Percentiles rank a stretch among this genome's conserved stretches.
Evolutionary conservation across 2,888 invertebrate species (phyloP).

Genomic region (Drepanosiphum platanoidis): DNA sequence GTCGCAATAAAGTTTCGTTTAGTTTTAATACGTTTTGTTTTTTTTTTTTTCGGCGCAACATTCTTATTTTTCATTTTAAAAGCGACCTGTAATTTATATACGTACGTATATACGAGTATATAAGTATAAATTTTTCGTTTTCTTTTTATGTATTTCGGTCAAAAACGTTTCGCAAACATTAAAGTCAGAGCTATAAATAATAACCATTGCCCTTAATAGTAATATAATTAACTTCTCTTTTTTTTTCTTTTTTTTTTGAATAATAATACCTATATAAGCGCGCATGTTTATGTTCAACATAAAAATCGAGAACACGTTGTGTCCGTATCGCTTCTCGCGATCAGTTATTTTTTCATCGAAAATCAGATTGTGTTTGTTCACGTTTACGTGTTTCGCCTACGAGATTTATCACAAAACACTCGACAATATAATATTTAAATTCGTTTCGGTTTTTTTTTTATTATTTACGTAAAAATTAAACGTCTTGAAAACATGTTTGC

Average conservation of each 20-base stretch:
- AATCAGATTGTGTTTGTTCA: conserved; percentile 21
- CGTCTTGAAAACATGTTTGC: not conserved
- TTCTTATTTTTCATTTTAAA: conserved; percentile 19
- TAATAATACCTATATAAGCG: not conserved
- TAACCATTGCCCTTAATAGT: not conserved
- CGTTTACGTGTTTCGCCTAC: conserved; percentile 3
- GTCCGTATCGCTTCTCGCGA: conserved; percentile 21
- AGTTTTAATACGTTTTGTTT: not conserved
- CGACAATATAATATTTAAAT: conserved; percentile 3
- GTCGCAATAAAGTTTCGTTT: conserved; percentile 30
- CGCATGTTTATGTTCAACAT: not conserved
- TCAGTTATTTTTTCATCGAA: conserved; percentile 1
- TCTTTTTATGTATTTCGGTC: conserved; percentile 1
- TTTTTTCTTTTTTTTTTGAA: not conserved
- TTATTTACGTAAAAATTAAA: not conserved
- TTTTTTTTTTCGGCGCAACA: not conserved
- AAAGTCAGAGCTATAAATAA: conserved; percentile 22
- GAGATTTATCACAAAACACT: not conserved
- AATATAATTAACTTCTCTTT: conserved; percentile 23
- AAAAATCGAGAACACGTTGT: conserved; percentile 4
- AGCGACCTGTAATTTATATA: not conserved
- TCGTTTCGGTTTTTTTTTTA: not conserved
- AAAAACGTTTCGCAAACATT: conserved; percentile 30
- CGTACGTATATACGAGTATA: too few relatives aligned
- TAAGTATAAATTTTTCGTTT: not conserved